Conservation (phyloP, 2,113 vertebrate species). For the Caloenas nicobarica region DNA sequence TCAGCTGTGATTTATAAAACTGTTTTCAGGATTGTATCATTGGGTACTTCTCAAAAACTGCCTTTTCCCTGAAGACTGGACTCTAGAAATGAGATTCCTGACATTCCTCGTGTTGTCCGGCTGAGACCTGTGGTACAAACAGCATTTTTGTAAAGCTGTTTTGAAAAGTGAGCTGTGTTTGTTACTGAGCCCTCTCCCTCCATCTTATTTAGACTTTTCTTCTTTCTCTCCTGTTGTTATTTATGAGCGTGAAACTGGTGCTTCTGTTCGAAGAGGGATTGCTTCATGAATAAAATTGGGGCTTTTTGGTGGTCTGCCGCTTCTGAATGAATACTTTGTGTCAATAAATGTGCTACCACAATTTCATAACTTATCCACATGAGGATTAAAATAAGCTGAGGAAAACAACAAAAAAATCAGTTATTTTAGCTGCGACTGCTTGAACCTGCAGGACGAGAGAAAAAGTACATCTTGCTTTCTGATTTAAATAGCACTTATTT, state of each 20-base stretch:
- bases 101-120: slow-evolving; percentile 37
- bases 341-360: slow-evolving; percentile 31
- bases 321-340: background rate
- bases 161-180: background rate
- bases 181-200: background rate
- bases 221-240: slow-evolving; percentile 3
- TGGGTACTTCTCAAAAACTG: background rate
- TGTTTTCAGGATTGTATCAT: background rate
- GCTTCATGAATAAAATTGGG: slow-evolving; percentile 4
- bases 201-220: background rate
- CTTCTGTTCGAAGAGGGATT: background rate
- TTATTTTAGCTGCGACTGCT: slow-evolving; percentile 7
- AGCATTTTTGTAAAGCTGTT: slow-evolving; percentile 29
- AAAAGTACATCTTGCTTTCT: background rate
- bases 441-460: background rate
- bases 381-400: slow-evolving; percentile 36
- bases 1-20: background rate
- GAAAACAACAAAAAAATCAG: slow-evolving; percentile 23
- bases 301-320: background rate
- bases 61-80: background rate
- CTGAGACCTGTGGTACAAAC: slow-evolving; percentile 24
- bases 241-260: background rate
- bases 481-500: background rate
- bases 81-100: slow-evolving; percentile 44
- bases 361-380: slow-evolving; percentile 25